Evolutionary conservation across 2,113 vertebrate genomes (phyloP).

Genomic region (Ochotona princeps): DNA sequence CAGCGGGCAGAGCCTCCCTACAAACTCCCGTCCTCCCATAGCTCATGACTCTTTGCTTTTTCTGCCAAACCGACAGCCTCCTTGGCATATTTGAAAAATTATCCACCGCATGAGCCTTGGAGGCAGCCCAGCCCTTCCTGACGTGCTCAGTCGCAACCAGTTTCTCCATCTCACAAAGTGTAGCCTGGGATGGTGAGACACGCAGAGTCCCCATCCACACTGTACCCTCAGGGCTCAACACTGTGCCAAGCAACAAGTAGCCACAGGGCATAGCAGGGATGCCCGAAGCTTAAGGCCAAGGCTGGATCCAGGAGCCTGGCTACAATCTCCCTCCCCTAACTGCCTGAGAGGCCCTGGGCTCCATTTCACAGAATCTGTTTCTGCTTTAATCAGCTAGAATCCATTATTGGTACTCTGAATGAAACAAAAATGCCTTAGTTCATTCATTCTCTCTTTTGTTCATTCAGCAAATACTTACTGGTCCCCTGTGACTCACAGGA

Average conservation of each 20-base stretch:
- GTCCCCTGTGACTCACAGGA: no score
- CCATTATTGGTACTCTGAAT: neutral
- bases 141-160: neutral
- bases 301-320: neutral
- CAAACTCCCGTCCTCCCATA: neutral
- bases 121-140: neutral
- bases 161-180: neutral
- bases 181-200: neutral
- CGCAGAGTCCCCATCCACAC: neutral
- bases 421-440: neutral
- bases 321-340: neutral
- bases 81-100: neutral
- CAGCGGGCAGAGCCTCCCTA: no score
- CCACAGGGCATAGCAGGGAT: neutral
- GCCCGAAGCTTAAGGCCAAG: no score
- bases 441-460: neutral
- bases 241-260: no score
- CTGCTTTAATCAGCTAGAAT: neutral
- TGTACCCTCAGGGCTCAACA: neutral
- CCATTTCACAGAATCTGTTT: neutral
- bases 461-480: neutral
- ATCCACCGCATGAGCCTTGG: neutral
- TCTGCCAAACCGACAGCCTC: neutral
- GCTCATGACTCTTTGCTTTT: neutral
- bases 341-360: neutral